These are phyloP conservation scores for Lophochroa leadbeateri DNA, from an alignment of 2,113 vertebrate species.

Conservation along the genomic window DNA sequence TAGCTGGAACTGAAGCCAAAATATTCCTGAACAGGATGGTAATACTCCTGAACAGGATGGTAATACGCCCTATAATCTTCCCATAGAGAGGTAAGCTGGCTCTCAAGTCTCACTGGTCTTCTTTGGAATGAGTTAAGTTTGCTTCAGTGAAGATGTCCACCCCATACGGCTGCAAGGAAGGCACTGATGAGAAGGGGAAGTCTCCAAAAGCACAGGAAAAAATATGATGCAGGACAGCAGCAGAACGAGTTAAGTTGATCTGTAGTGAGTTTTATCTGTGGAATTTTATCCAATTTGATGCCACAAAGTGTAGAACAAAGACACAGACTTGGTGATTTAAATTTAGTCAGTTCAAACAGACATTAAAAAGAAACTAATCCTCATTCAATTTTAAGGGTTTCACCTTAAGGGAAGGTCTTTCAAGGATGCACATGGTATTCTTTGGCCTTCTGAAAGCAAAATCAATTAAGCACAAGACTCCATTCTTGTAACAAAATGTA, in stretches of 20 bases:
- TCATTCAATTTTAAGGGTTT: neutral
- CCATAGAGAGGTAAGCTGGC: neutral
- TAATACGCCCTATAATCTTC: neutral
- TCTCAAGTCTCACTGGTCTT: neutral
- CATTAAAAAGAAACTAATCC: neutral
- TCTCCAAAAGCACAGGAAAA: neutral
- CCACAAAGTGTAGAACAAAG: neutral
- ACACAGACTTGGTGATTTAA: neutral
- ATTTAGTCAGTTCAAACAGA: neutral
- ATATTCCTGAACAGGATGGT: neutral
- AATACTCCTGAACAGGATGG: neutral
- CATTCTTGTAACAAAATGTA: neutral
- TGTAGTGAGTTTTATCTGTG: neutral
- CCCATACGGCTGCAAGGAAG: neutral
- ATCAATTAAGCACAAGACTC: neutral
- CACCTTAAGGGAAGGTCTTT: constrained; percentile 11
- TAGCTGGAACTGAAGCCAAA: neutral
- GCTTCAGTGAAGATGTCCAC: neutral
- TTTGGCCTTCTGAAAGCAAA: neutral
- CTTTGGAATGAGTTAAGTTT: neutral
- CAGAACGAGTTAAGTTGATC: neutral
- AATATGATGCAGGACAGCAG: neutral
- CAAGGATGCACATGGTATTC: neutral
- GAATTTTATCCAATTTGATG: neutral
- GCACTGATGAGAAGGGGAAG: neutral